Evolutionary conservation across 2,888 invertebrate species (phyloP).

Genomic region (Psylliodes chrysocephalus): DNA sequence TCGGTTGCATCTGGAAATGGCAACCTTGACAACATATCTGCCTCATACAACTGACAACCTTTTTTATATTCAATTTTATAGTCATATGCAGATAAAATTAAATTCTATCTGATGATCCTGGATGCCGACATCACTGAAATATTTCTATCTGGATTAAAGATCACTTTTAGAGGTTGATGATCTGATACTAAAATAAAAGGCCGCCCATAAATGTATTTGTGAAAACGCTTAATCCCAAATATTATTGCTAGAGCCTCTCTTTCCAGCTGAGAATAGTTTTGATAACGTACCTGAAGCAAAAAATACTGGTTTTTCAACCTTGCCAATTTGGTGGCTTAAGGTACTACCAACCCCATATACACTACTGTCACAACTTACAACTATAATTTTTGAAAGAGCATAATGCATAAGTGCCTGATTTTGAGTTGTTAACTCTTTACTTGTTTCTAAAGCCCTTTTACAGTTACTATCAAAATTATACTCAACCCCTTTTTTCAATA

Average conservation of each 20-base stretch:
- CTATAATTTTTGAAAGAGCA: neutral
- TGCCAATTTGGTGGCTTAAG: no score
- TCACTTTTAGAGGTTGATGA: neutral
- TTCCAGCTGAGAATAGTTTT: no score
- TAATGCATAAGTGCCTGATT: slow-evolving; percentile 6
- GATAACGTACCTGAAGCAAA: no score
- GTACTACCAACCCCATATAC: neutral
- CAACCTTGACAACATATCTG: neutral
- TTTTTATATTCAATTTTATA: neutral
- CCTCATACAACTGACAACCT: neutral
- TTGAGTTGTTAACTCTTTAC: slow-evolving; percentile 1
- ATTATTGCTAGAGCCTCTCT: neutral
- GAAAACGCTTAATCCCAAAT: neutral
- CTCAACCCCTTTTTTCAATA: neutral
- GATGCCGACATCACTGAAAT: neutral
- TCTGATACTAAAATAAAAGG: neutral
- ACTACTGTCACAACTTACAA: neutral
- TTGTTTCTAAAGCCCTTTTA: neutral
- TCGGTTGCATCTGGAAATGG: neutral
- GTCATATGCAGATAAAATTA: no score
- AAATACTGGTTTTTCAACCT: no score
- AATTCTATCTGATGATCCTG: neutral
- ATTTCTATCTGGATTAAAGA: neutral
- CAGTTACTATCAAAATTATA: neutral
- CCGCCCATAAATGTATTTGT: neutral